phyloP scores from a whole-genome alignment of 2,888 invertebrate species.

The Brachyptera putata region DNA sequence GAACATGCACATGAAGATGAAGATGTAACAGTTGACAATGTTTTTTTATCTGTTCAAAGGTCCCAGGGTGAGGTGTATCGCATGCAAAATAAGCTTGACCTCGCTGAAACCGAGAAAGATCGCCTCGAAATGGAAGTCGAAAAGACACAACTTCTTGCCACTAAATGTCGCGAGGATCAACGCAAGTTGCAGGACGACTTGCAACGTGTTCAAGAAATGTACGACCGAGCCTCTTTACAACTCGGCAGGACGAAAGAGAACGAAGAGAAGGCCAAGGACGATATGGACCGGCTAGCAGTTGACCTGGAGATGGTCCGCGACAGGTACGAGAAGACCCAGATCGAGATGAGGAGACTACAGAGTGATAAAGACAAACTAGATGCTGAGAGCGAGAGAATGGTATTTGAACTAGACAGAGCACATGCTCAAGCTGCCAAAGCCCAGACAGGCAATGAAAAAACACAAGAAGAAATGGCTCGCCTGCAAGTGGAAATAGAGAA shows the following conservation, averaged over 20 bases:
- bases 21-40: no score
- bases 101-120: constrained; percentile 82
- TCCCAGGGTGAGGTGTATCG: constrained; percentile 87
- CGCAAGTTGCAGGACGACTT: constrained; percentile 84
- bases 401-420: constrained; percentile 81
- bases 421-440: constrained; percentile 83
- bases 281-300: constrained; percentile 67
- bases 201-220: constrained; percentile 80
- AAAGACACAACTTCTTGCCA: constrained; percentile 72
- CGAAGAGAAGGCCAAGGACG: constrained; percentile 87
- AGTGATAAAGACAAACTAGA: constrained; percentile 82
- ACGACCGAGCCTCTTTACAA: constrained; percentile 81
- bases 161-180: constrained; percentile 79
- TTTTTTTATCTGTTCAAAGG: constrained; percentile 47
- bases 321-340: constrained; percentile 81
- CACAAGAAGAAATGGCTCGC: constrained; percentile 83
- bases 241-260: constrained; percentile 80
- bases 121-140: constrained; percentile 80
- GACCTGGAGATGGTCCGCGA: constrained; percentile 86
- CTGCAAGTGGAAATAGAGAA: constrained; percentile 85
- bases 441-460: constrained; percentile 79
- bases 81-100: constrained; percentile 82
- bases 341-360: constrained; percentile 75
- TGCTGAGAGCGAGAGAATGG: constrained; percentile 76
- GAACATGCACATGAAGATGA: no score